Percentiles rank a stretch among this genome's conserved stretches.
Evolutionary conservation across 2,113 vertebrate genomes (phyloP).

Genomic region (Cynocephalus volans): DNA sequence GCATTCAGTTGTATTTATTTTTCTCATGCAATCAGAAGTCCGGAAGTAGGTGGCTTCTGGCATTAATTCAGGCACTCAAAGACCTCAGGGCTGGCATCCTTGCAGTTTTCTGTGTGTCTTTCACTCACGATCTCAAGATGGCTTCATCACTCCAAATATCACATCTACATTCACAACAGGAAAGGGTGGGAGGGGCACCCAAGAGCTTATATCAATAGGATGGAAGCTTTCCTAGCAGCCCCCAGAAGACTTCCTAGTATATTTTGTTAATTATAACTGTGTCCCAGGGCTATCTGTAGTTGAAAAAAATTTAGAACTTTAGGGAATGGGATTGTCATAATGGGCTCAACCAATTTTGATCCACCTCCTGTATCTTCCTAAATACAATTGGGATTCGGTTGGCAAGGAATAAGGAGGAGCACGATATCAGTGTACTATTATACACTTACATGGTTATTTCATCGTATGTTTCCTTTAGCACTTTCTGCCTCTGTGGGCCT

Average conservation of each 20-base stretch:
- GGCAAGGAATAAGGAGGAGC: background rate
- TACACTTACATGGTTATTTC: background rate
- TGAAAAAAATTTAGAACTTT: background rate
- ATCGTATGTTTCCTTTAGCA: background rate
- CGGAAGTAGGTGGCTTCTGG: slow-evolving; percentile 50
- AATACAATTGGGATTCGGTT: background rate
- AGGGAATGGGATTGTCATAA: background rate
- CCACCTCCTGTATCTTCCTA: background rate
- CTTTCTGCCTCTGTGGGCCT: background rate
- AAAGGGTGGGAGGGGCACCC: background rate
- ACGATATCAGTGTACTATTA: background rate
- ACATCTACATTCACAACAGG: slow-evolving; percentile 12
- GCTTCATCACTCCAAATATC: slow-evolving; percentile 42
- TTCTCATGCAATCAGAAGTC: background rate
- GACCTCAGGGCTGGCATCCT: background rate
- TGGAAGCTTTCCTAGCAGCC: background rate
- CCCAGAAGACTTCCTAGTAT: background rate
- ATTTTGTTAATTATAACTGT: background rate
- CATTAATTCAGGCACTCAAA: background rate
- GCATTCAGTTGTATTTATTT: slow-evolving; percentile 14
- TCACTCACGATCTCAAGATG: slow-evolving; percentile 27
- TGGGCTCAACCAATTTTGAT: background rate
- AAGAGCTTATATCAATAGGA: background rate
- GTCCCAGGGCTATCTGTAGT: background rate
- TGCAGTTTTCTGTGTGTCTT: background rate